phyloP scores from a whole-genome alignment of 2,113 vertebrate species.

The Lynx canadensis region DNA sequence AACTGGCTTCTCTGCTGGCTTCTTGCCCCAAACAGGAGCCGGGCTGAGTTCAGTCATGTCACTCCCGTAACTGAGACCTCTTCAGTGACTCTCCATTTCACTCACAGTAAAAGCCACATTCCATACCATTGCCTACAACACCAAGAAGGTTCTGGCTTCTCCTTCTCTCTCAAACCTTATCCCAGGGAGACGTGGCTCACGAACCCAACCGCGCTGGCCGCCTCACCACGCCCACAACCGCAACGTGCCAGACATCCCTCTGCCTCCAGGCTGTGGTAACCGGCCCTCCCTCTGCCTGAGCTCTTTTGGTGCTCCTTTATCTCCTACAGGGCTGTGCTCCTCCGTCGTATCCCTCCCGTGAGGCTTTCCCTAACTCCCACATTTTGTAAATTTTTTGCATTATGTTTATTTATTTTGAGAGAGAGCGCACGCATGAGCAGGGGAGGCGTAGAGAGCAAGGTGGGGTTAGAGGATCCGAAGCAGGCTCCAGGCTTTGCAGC shows the following conservation, averaged over 20 bases:
- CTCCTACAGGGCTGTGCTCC: not conserved
- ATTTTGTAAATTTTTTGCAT: not conserved
- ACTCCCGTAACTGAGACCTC: not conserved
- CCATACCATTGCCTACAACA: not conserved
- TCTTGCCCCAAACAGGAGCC: not conserved
- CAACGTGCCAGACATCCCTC: fast-evolving
- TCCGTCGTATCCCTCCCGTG: fast-evolving
- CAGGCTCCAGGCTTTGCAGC: too few relatives aligned
- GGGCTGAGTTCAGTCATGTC: not conserved
- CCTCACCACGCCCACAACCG: too few relatives aligned
- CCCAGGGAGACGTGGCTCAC: not conserved
- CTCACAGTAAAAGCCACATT: not conserved
- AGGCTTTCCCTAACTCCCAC: not conserved
- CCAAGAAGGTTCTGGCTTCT: not conserved
- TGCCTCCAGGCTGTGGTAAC: not conserved
- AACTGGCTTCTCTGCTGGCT: not conserved
- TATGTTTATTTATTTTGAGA: too few relatives aligned
- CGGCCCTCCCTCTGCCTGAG: not conserved
- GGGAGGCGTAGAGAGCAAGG: too few relatives aligned
- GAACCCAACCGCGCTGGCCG: not conserved
- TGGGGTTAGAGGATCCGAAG: too few relatives aligned
- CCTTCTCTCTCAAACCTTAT: not conserved
- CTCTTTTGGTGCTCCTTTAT: not conserved
- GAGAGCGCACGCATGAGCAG: too few relatives aligned
- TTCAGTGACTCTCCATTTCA: not conserved